phyloP scores from a whole-genome alignment of 1,140 invertebrate species.

The Plectus sambesii region DNA sequence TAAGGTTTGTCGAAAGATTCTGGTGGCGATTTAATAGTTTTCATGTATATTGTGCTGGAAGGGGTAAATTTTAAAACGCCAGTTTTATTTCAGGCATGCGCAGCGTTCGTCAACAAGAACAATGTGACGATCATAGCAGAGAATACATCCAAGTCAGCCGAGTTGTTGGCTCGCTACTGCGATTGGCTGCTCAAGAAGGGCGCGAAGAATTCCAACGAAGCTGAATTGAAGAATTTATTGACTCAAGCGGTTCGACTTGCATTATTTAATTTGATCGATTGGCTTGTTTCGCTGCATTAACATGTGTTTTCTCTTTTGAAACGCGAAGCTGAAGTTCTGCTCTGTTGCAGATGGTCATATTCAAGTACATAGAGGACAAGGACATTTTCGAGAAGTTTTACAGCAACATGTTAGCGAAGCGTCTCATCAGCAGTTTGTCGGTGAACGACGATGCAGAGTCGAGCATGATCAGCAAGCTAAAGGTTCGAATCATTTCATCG shows the following conservation, averaged over 20 bases:
- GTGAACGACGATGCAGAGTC: conserved; percentile 97
- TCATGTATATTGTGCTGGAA: too few species aligned
- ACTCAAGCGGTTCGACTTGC: conserved; percentile 70
- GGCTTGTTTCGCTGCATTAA: too few species aligned
- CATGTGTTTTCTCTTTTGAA: conserved; percentile 10
- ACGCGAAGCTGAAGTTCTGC: too few species aligned
- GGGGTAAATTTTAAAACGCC: too few species aligned
- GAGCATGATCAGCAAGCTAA: conserved; percentile 98
- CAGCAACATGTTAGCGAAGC: conserved; percentile 94
- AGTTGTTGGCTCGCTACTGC: conserved; percentile 92
- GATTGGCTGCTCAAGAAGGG: conserved; percentile 85
- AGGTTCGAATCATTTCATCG: too few species aligned
- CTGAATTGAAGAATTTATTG: conserved; percentile 90
- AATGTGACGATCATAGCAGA: conserved; percentile 76
- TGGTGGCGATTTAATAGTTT: too few species aligned
- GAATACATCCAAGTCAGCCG: conserved; percentile 84
- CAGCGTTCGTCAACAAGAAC: conserved; percentile 92
- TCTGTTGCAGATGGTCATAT: conserved; percentile 81
- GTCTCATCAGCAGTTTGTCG: conserved; percentile 90
- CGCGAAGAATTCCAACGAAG: conserved; percentile 94
- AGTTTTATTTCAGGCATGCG: too few species aligned
- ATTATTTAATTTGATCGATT: conserved; percentile 11
- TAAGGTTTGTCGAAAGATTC: too few species aligned
- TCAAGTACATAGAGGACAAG: conserved; percentile 99
- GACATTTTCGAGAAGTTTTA: conserved; percentile 99